These are phyloP conservation scores for Hyles lineata DNA, from an alignment of 2,888 invertebrate genomes.

Conservation along the genomic window DNA sequence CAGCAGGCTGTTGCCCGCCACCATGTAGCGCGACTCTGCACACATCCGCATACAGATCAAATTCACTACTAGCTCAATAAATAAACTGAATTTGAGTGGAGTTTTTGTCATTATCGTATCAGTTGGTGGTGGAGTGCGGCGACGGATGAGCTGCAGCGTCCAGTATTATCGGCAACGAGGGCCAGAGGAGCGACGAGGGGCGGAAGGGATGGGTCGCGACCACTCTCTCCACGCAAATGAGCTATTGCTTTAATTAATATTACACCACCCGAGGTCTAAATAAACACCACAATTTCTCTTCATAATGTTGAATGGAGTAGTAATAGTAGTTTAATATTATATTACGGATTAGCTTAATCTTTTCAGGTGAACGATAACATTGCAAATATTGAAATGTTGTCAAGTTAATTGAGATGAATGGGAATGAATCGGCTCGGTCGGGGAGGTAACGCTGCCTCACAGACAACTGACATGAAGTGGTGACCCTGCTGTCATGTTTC, in stretches of 20 bases:
- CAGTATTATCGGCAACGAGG: not conserved
- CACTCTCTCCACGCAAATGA: not conserved
- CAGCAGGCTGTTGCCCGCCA: slow-evolving; percentile 64
- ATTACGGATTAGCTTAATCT: not conserved
- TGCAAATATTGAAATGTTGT: no score
- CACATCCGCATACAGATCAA: slow-evolving; percentile 1
- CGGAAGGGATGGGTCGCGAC: not conserved
- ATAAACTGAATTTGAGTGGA: no score
- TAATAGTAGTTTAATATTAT: not conserved
- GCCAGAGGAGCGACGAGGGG: not conserved
- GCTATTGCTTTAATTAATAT: slow-evolving; percentile 14
- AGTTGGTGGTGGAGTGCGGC: no score
- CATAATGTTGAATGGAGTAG: not conserved
- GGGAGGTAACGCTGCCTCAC: no score
- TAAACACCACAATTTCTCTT: not conserved
- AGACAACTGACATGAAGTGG: no score
- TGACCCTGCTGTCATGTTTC: no score
- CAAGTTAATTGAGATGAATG: no score
- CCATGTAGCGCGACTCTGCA: slow-evolving; percentile 64
- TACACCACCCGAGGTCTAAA: slow-evolving; percentile 3
- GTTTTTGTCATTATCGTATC: no score
- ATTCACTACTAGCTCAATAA: not conserved
- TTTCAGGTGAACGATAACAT: no score
- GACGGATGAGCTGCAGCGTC: not conserved
- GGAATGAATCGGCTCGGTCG: no score